Evolutionary conservation across 1,140 invertebrate species (phyloP), one percentile per base, ranked within the genome.

Genomic region (Papilio polytes): DNA sequence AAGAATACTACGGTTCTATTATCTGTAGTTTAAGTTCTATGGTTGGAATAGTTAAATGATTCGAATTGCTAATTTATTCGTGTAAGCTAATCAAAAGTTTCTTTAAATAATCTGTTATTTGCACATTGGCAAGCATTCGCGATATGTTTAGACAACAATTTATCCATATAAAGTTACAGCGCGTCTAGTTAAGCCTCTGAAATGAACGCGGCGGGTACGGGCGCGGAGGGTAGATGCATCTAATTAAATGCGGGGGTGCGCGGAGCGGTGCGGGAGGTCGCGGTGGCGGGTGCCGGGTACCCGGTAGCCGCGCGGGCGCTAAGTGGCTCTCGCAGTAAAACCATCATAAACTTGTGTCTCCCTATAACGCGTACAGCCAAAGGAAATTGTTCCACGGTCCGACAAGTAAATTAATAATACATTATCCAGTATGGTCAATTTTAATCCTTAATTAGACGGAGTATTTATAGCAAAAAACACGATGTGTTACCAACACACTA

Each of bases 331-430:
- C 85, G 85, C 89, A 85, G 87, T 94, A 94, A 92, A 94, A 92
- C 91, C 90, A 94, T 94, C 90, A 94, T 94, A 94, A 94, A 93
- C 89, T 92, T 89, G 86, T 88, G 87, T 90, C 89, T 93, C 87
- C 82, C 86, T 87, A 89, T 89, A 85, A 88, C 85, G 48, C 26
- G 90, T 86, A 94, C 88, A 87, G 85, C 31, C 22, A 70, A n/a
- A 88, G 0, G 85, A 9, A 26, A 78, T 63, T 77, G 51, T 26
- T 51, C 13, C 74, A 53, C 10, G 12, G 18, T 31, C 36, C 15
- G 18, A 53, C 51, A 53, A 53, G 0, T 53, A 6, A n/a, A 41
- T 41, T 56, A n/a, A 56, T 9, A n/a, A 53, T 53, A 56, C n/a
- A 20, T 41, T 41, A 56, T 8, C 9, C 0, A 3, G 8, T 9